These are phyloP conservation scores for Acyrthosiphon pisum DNA, from an alignment of 1,140 invertebrate genomes.

Conservation along the genomic window DNA sequence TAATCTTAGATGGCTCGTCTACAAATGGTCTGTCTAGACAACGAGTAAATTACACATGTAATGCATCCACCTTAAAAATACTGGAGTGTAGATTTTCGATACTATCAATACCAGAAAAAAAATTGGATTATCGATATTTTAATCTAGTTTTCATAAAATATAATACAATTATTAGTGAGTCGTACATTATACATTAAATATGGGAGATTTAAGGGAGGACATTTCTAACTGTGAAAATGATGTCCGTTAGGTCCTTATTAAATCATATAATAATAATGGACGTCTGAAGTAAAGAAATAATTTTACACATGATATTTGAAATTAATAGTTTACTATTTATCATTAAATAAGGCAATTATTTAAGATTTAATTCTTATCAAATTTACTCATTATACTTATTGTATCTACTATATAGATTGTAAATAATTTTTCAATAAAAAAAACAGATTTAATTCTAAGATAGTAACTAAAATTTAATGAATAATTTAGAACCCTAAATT, in stretches of 20 bases:
- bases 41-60: slow-evolving; percentile 26
- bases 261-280: not conserved
- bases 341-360: not conserved
- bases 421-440: too few species aligned
- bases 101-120: not conserved
- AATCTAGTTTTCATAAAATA: not conserved
- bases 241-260: not conserved
- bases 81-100: not conserved
- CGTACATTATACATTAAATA: not conserved
- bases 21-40: slow-evolving; percentile 31
- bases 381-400: too few species aligned
- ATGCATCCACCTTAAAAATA: slow-evolving; percentile 1
- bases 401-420: too few species aligned
- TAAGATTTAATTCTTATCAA: not conserved
- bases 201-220: not conserved
- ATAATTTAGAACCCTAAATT: not conserved
- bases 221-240: not conserved
- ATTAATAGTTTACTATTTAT: not conserved
- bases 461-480: not conserved
- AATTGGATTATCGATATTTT: not conserved
- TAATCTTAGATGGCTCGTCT: slow-evolving; percentile 8
- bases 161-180: not conserved
- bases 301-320: not conserved
- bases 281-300: not conserved
- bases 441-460: not conserved